Evolutionary conservation across 2,888 invertebrate species (phyloP), one percentile per base, ranked within the genome.

Genomic region (Erynnis tages): DNA sequence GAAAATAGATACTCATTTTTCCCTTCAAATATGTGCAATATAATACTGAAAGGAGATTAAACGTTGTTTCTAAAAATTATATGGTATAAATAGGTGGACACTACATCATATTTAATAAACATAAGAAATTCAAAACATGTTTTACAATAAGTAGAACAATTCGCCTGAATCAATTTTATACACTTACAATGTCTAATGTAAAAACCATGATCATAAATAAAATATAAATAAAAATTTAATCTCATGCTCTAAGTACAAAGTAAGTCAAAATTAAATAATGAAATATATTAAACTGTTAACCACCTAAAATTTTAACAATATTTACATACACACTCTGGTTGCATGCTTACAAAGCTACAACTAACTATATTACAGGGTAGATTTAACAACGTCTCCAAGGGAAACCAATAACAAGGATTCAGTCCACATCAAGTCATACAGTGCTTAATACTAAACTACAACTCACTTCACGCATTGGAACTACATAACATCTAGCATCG

Each of bases 231-330:
- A 49, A 49, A 30, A 49, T 30, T 17, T 46, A 49, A 41, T 41
- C 32, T 34, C 35, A 43, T n/a, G 11, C 16, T 8, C 19, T 50
- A 50, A 50, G 43, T 50, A 50, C 43, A 50, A 35, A 13, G 40
- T 49, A 49, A 13, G 41, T 25, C 35, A n/a, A n/a, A n/a, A 21
- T 21, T 35, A n/a, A 37, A 43, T 41, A n/a, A 19, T 35, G 34
- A 52, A 59, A 55, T 32, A 48, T 53, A 56, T 48, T 44, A 55
- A n/a, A 48, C 38, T 29, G 34, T 11, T 32, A 8, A 30, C 30
- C 19, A 11, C 14, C 19, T 13, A 14, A 23, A n/a, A 35, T 46
- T 25, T 46, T 16, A 46, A 46, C 13, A 38, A 17, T 49, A 49
- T 49, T 41, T 49, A 44, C 40, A 49, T 49, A 44, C 40, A 49